Base-by-base conservation (phyloP, 2,113 vertebrate genomes). In the Bubo bubo region DNA sequence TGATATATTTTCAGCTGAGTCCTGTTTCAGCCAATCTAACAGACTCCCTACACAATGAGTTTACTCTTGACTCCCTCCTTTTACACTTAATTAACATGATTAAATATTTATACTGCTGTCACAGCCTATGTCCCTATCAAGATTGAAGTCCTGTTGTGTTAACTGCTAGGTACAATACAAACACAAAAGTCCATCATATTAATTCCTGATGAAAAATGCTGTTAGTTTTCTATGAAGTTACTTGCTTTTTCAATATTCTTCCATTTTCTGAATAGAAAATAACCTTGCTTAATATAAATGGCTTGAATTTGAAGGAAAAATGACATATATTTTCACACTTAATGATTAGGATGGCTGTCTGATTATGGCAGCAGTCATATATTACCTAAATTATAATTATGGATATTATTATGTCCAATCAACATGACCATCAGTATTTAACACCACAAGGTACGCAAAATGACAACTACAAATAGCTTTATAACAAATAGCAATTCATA, bases 41-140 rank as follows among this genome's bases (percentile, higher is more conserved):
- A 68, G 62, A 22, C 58, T 82, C 59, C 27, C 89, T 87, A 67
- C 3, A 47, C 34, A 53, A 10, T 16, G 19, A 43, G 22, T 89
- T 95, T 95, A 68, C 70, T 71, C 55, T 63, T 6, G 3, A 60
- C 56, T 75, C 47, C 43, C 27, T 84, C 66, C 35, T 96, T 95
- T 93, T 79, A 66, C 32, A 82, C n/a, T 79, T 88, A 73, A 96
- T 95, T 87, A 94, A 86, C 41, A n/a, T 72, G 52, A 71, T 89
- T 84, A 95, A 96, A 92, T 95, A 97, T 96, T 97, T 95, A 95
- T 80, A 71, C 32, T 95, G 60, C 28, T 95, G 39, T 93, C 39
- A 72, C 23, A 87, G 35, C 55, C 35, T 52, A 91, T 73, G 35
- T 79, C 12, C 64, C n/a, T 39, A 55, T 76, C 35, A 82, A 81